Evolutionary conservation across 2,113 vertebrate species (phyloP).

Genomic region (Junco hyemalis): DNA sequence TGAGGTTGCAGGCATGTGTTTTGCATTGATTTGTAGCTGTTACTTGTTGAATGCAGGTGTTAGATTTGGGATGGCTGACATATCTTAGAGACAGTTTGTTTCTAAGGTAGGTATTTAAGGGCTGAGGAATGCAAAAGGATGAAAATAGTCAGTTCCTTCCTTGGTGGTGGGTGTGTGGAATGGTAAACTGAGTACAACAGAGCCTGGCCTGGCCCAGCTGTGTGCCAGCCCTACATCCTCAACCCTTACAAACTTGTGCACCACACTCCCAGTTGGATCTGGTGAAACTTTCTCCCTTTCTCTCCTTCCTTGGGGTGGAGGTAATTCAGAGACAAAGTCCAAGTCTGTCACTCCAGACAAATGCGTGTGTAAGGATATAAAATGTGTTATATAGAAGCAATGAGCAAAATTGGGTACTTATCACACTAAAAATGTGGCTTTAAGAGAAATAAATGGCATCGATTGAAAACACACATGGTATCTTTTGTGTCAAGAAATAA

Average conservation of each 20-base stretch:
- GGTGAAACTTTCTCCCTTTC: neutral
- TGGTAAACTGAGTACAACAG: neutral
- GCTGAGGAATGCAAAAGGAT: neutral
- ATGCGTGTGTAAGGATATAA: neutral
- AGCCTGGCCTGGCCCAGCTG: neutral
- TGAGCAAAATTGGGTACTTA: neutral
- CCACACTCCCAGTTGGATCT: neutral
- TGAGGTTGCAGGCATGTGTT: neutral
- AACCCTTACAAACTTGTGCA: neutral
- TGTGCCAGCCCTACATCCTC: fast-evolving
- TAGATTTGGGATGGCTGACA: neutral
- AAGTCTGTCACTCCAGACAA: neutral
- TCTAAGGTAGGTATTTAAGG: neutral
- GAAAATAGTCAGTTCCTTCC: neutral
- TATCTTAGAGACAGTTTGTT: neutral
- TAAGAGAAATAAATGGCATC: neutral
- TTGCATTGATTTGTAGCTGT: neutral
- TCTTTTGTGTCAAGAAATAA: neutral
- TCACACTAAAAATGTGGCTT: neutral
- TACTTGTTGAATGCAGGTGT: neutral
- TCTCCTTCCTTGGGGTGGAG: neutral
- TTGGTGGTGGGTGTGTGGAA: neutral
- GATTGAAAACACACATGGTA: neutral
- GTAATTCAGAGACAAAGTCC: neutral
- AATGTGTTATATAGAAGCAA: neutral